Percentiles rank a stretch among this genome's conserved stretches.
Evolutionary conservation across 2,797 vertebrate genomes (phyloP).

Genomic region (Tapirus indicus): DNA sequence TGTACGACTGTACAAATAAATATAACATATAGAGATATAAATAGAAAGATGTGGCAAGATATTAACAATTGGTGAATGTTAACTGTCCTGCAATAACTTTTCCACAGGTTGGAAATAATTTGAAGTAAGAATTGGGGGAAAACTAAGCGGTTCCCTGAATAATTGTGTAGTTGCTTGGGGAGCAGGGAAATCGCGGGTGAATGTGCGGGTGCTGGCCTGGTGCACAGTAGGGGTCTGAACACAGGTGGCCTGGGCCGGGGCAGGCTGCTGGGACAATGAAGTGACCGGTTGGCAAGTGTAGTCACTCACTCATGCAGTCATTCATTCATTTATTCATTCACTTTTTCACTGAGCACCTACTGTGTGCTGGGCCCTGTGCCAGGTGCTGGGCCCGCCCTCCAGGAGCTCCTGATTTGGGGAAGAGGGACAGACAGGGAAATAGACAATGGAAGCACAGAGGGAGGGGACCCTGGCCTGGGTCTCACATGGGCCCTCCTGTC

Average conservation of each 20-base stretch:
- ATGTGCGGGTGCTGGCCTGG: rapidly evolving
- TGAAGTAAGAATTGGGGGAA: background rate
- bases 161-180: rapidly evolving
- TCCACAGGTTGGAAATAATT: background rate
- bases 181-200: rapidly evolving
- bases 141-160: background rate
- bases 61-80: background rate
- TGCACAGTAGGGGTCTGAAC: background rate
- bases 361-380: background rate
- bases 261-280: background rate
- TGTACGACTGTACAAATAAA: too few relatives aligned
- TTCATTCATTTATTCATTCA: background rate
- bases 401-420: background rate
- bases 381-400: background rate
- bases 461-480: background rate
- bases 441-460: background rate
- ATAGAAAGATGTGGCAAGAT: background rate
- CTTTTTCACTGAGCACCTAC: background rate
- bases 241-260: background rate
- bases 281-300: rapidly evolving
- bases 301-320: background rate
- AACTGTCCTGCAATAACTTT: background rate
- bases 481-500: background rate
- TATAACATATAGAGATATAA: background rate
- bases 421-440: background rate